These are phyloP conservation scores for Beris morrisii DNA, from an alignment of 2,888 invertebrate genomes.

Conservation along the genomic window DNA sequence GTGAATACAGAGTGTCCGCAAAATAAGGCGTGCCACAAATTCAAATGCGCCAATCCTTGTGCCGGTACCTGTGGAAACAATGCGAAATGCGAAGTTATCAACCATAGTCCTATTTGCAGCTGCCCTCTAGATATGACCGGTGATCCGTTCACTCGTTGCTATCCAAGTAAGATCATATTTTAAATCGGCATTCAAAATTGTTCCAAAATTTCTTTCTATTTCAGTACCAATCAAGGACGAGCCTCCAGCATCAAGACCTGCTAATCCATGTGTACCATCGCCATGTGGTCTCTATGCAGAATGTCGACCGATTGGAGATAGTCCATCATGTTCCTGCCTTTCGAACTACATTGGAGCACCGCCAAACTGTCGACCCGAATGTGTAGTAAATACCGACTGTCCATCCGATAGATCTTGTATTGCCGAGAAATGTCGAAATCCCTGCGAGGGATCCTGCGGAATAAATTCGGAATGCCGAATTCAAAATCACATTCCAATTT, in stretches of 20 bases:
- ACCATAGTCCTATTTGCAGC: conserved; percentile 81
- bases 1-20: conserved; percentile 80
- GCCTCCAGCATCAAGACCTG: conserved; percentile 46
- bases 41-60: conserved; percentile 81
- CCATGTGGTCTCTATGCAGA: conserved; percentile 73
- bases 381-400: conserved; percentile 66
- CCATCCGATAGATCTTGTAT: conserved; percentile 68
- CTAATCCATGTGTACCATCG: conserved; percentile 71
- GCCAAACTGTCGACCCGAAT: conserved; percentile 69
- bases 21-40: conserved; percentile 77
- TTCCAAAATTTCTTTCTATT: conserved; percentile 5
- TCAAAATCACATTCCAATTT: conserved; percentile 71
- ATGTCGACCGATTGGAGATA: conserved; percentile 63
- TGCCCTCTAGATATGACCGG: conserved; percentile 74
- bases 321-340: conserved; percentile 67
- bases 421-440: conserved; percentile 71
- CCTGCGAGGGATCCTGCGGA: conserved; percentile 72
- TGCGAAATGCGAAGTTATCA: conserved; percentile 76
- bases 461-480: conserved; percentile 70
- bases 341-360: conserved; percentile 68
- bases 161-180: conserved; percentile 54
- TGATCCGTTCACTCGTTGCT: conserved; percentile 78
- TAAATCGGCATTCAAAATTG: conserved; percentile 44
- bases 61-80: conserved; percentile 78
- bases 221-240: conserved; percentile 41